Conservation (phyloP, 2,888 invertebrate species). For the Priocnemis perturbator region DNA sequence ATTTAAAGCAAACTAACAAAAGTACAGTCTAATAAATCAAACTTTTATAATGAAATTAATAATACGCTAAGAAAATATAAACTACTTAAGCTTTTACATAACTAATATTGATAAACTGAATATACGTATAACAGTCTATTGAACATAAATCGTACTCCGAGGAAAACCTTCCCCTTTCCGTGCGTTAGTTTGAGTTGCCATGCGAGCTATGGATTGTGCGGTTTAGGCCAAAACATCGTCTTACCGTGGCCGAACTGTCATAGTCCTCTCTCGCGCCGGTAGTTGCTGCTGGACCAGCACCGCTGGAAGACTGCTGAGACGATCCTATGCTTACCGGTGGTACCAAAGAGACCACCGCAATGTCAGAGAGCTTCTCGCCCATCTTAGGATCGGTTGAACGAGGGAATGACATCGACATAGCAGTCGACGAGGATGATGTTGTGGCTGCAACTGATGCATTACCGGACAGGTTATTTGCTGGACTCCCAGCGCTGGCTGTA, state of each 20-base stretch:
- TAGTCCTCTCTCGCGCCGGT: constrained; percentile 76
- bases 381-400: constrained; percentile 64
- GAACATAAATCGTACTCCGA: too few species aligned
- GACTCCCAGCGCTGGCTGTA: constrained; percentile 81
- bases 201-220: too few species aligned
- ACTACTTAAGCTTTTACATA: too few species aligned
- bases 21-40: too few species aligned
- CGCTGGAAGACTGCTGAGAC: constrained; percentile 64
- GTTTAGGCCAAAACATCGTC: constrained; percentile 37
- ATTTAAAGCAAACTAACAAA: too few species aligned
- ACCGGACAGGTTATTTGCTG: constrained; percentile 67
- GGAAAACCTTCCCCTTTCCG: too few species aligned
- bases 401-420: constrained; percentile 60
- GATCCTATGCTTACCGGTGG: constrained; percentile 62
- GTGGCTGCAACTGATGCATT: constrained; percentile 61
- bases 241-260: constrained; percentile 79
- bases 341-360: constrained; percentile 66
- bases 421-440: constrained; percentile 54
- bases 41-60: too few species aligned
- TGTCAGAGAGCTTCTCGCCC: constrained; percentile 64
- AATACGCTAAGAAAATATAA: too few species aligned
- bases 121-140: too few species aligned
- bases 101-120: too few species aligned
- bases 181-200: too few species aligned
- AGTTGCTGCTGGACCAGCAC: constrained; percentile 43